Conservation (phyloP, 2,113 vertebrate species). For the Tyrannus savana region DNA sequence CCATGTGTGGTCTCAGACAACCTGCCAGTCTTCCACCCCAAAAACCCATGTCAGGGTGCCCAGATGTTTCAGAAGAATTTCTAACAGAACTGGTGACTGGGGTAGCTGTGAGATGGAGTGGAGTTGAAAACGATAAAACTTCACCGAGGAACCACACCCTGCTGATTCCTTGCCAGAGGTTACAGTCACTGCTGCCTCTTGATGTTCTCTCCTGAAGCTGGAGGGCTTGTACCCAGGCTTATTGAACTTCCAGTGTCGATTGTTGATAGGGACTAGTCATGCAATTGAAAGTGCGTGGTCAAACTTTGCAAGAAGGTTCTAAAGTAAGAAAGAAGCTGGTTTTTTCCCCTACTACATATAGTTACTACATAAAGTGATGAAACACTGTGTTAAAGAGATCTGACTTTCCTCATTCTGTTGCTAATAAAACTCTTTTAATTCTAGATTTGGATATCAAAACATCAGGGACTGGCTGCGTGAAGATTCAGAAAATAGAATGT, state of each 20-base stretch:
- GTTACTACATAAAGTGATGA: neutral
- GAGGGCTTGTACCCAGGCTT: neutral
- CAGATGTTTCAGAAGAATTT: neutral
- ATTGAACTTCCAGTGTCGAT: neutral
- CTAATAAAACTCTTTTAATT: constrained; percentile 48
- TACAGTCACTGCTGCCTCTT: neutral
- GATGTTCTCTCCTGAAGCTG: neutral
- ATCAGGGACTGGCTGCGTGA: constrained; percentile 81
- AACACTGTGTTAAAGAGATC: neutral
- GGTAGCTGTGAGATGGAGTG: neutral
- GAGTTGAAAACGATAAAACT: neutral
- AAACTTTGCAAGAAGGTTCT: neutral
- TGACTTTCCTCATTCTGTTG: neutral
- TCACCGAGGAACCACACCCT: neutral
- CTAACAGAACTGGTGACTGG: neutral
- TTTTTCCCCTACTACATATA: rapidly evolving
- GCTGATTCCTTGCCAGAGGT: neutral
- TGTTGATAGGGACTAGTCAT: neutral
- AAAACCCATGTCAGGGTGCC: neutral
- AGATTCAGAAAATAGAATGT: constrained; percentile 88
- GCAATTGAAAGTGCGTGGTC: rapidly evolving
- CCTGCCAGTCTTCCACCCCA: neutral
- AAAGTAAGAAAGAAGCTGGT: neutral
- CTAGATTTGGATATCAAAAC: constrained; percentile 89
- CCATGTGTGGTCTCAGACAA: neutral